Base-by-base conservation (phyloP, 2,888 invertebrate genomes). In the Orthosia cruda region DNA sequence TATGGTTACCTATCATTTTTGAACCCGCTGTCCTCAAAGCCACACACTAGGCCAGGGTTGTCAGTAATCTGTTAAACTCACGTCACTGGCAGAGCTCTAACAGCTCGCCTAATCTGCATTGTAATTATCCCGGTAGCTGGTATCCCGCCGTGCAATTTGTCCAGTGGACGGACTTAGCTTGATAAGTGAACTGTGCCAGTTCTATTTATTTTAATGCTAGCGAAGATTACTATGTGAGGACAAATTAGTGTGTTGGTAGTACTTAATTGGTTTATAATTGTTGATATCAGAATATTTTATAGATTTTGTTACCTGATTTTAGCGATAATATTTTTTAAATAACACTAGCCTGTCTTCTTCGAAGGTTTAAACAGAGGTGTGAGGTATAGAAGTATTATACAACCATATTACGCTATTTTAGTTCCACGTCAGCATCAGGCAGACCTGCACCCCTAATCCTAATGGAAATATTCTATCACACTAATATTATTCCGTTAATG, bases 41-140 rank as follows among this genome's bases (percentile, higher is more conserved):
- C 72, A 45, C 62, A 76, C 62, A 50, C 23, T 13, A 63, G 58
- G 62, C 23, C 71, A 64, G 55, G 57, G 62, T 79, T 77, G 71
- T 50, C 71, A 79, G 81, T 85, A 85, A 89, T 80, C 83, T 83
- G 77, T 83, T 84, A 85, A 86, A 84, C 82, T 86, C 74, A 63
- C 61, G 15, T 79, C 67, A 66, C 83, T 89, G 87, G 88, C 86
- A 81, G 65, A 32, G 66, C 52, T 82, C 87, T 87, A 88, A 83
- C 81, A 80, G 85, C 75, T 84, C 71, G 68, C 72, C 83, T 90
- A 90, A 89, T 88, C 89, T 87, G 84, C 86, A 88, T 87, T 84
- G 87, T 87, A 87, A 90, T 89, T 86, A 90, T 87, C 81, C 81
- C 84, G 83, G 88, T 81, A 74, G 77, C 81, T 83, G 83, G 88